phyloP scores from a whole-genome alignment of 2,113 vertebrate genomes.

The Lethenteron reissneri region DNA sequence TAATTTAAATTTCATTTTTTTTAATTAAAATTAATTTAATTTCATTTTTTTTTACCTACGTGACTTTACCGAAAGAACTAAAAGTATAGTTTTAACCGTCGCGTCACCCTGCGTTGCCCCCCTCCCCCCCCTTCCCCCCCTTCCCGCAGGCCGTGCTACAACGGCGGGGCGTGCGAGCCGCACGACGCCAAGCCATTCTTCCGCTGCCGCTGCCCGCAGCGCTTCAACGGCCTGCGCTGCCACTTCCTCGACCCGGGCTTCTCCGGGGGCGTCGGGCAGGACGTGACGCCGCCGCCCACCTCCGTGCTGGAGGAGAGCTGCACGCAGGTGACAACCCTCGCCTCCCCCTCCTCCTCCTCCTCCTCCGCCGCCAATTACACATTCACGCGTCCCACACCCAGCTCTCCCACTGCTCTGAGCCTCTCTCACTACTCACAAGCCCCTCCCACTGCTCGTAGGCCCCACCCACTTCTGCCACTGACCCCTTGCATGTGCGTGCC shows the following conservation, averaged over 20 bases:
- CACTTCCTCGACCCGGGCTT: slow-evolving; percentile 62
- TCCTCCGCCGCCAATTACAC: neutral
- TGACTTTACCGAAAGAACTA: too few species aligned
- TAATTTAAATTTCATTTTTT: too few species aligned
- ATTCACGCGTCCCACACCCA: neutral
- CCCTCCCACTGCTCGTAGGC: too few species aligned
- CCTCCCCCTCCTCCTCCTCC: neutral
- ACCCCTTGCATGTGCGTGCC: too few species aligned
- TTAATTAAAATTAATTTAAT: too few species aligned
- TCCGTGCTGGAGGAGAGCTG: neutral
- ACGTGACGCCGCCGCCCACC: slow-evolving; percentile 27
- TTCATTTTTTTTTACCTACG: too few species aligned
- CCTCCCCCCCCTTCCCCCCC: neutral
- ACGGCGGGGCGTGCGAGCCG: slow-evolving; percentile 56
- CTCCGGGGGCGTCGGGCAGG: slow-evolving; percentile 33
- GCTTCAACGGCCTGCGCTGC: slow-evolving; percentile 73
- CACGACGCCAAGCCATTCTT: slow-evolving; percentile 36
- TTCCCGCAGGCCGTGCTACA: slow-evolving; percentile 52
- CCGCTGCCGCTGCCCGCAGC: slow-evolving; percentile 50
- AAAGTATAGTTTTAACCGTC: too few species aligned
- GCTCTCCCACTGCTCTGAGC: too few species aligned
- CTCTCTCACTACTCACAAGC: too few species aligned
- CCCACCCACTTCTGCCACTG: too few species aligned
- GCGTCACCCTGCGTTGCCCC: neutral
- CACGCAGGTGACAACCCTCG: neutral